Conservation (phyloP, 2,113 vertebrate genomes). For the Oreochromis niloticus region DNA sequence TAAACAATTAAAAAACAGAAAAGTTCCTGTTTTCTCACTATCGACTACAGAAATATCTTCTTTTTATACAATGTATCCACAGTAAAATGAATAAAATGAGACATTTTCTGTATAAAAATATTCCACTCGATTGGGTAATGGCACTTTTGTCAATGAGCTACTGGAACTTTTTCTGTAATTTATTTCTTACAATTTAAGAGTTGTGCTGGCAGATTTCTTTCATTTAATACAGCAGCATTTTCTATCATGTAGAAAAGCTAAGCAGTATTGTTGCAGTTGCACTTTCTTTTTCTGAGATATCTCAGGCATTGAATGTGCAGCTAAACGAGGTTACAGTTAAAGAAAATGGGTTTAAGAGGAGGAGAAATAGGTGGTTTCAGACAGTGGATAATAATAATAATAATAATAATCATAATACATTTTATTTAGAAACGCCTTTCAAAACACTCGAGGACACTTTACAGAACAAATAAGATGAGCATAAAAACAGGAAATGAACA, state of each 20-base stretch:
- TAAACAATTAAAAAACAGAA: background rate
- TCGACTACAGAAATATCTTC: background rate
- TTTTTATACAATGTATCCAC: background rate
- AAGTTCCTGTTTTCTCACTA: background rate
- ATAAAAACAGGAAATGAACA: no score
- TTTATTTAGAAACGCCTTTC: no score
- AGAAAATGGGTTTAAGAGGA: background rate
- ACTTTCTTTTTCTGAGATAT: background rate
- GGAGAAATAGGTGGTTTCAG: background rate
- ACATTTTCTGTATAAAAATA: background rate
- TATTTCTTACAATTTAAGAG: background rate
- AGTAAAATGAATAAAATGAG: background rate
- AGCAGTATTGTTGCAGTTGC: background rate
- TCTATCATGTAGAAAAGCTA: background rate
- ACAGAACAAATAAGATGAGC: no score
- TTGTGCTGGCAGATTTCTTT: background rate
- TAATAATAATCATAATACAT: no score
- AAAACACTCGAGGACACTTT: no score
- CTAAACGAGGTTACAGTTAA: background rate
- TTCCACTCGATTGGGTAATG: fast-evolving
- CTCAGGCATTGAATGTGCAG: background rate
- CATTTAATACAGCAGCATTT: background rate
- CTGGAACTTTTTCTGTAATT: background rate
- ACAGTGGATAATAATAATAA: background rate
- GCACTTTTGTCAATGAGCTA: background rate